phyloP scores from a whole-genome alignment of 2,888 invertebrate species.

The Thalpophila matura region DNA sequence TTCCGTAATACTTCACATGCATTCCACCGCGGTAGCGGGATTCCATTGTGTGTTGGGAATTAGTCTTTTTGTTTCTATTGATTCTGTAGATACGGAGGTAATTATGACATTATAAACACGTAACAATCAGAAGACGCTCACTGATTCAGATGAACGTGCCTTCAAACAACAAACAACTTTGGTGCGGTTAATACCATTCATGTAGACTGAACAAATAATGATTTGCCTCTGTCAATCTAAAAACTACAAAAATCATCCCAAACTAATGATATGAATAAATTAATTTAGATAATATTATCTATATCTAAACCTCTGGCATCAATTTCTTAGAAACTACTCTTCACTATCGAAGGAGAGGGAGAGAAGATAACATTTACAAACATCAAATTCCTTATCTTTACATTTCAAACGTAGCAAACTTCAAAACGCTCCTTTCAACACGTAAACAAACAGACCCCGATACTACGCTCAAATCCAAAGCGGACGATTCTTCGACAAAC shows the following conservation, averaged over 20 bases:
- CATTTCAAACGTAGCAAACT: conserved; percentile 30
- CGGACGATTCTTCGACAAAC: conserved; percentile 67
- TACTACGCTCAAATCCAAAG: conserved; percentile 60
- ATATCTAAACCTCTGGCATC: neutral
- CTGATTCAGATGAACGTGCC: neutral
- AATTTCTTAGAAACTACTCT: neutral
- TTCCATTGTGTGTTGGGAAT: conserved; percentile 37
- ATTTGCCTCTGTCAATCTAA: no score
- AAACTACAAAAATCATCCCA: no score
- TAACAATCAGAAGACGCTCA: conserved; percentile 8
- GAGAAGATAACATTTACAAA: neutral
- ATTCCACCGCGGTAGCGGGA: conserved; percentile 49
- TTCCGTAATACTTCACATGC: conserved; percentile 59
- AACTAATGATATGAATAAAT: no score
- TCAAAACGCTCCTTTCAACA: conserved; percentile 49
- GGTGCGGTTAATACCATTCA: no score
- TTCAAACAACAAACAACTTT: conserved; percentile 3
- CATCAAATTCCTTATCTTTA: conserved; percentile 12
- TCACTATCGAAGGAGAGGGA: no score
- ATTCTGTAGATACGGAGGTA: conserved; percentile 33
- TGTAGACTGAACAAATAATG: no score
- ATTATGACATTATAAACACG: conserved; percentile 26
- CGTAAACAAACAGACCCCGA: conserved; percentile 61
- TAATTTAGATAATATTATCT: no score
- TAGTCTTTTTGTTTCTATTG: conserved; percentile 37